Evolutionary conservation across 2,113 vertebrate species (phyloP).

Genomic region (Saccopteryx leptura): DNA sequence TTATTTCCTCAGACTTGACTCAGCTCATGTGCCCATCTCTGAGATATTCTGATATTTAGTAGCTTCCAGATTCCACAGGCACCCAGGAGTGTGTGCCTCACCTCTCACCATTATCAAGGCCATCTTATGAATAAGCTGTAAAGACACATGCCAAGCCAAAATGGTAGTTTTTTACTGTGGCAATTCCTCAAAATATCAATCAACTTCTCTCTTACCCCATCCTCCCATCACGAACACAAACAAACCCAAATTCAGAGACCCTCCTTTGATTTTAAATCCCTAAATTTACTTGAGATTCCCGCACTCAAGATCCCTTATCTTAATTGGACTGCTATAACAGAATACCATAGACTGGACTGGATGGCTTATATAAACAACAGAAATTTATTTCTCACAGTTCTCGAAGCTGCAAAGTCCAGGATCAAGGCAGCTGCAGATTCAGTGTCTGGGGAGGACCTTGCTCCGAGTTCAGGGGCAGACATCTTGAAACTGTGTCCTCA

Average conservation of each 20-base stretch:
- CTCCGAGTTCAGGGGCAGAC: not conserved
- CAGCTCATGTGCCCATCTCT: not conserved
- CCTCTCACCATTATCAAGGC: not conserved
- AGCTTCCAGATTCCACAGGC: not conserved
- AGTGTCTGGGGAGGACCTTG: not conserved
- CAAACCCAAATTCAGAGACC: not conserved
- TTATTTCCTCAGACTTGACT: not conserved
- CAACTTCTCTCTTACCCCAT: not conserved
- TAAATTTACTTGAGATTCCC: not conserved
- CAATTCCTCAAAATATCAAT: not conserved
- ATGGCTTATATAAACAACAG: not conserved
- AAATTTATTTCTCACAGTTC: not conserved
- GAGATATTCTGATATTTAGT: not conserved
- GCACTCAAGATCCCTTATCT: not conserved
- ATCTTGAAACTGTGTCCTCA: not conserved
- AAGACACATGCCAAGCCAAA: slow-evolving; percentile 38
- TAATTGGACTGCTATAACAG: not conserved
- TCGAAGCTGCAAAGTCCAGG: not conserved
- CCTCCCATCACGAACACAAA: not conserved
- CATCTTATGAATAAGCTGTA: not conserved
- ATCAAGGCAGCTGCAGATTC: not conserved
- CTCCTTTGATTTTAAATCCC: not conserved
- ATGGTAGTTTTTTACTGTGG: not conserved
- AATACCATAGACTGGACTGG: not conserved
- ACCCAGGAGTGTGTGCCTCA: not conserved